Evolutionary conservation across 2,113 vertebrate genomes (phyloP), one percentile per base, ranked within the genome.

Genomic region (Copsychus sechellarum): DNA sequence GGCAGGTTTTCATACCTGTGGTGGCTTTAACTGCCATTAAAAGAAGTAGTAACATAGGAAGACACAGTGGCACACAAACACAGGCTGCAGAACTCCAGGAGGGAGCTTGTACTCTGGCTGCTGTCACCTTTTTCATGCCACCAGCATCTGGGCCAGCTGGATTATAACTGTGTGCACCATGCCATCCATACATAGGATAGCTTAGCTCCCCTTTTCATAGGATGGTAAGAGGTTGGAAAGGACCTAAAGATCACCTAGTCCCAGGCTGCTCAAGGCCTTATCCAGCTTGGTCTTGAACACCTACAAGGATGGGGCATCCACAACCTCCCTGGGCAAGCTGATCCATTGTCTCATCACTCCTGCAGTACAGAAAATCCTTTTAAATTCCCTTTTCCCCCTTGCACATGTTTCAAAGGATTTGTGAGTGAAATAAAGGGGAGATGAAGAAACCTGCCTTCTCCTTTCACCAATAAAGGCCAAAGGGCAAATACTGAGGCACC

Each of bases 161-260:
- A 48, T 25, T 45, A 2, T 7, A 61, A 61, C 31, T 31, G 22
- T 26, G 43, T 1, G 3, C 1, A 4, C 22, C 38, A 14, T 1
- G 3, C 31, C 50, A 73, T 25, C 45, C 62, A 29, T 1, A 45
- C 1, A 1, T 12, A 58, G n/a, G 65, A 47, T 0, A 70, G 28
- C 31, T 50, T 3, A 84, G 60, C 34, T 86, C 48, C 18, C 17
- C 12, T 56, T 17, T 36, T 1, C 29, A 47, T 1, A 8, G n/a
- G 14, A 25, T 6, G 8, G 20, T 6, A 18, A 34, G 24, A 69
- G 24, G 15, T 3, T 66, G 60, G 28, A 51, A 58, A 5, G 24
- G 20, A 47, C 24, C 9, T 26, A 34, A 47, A 76, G 24, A 38
- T 29, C 26, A 28, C 11, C 14, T 9, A 4, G 11, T 36, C 12